Percentiles rank a stretch among this genome's conserved stretches.
These are phyloP conservation scores for Mamestra configurata DNA, from an alignment of 1,140 invertebrate genomes.

Conservation along the genomic window DNA sequence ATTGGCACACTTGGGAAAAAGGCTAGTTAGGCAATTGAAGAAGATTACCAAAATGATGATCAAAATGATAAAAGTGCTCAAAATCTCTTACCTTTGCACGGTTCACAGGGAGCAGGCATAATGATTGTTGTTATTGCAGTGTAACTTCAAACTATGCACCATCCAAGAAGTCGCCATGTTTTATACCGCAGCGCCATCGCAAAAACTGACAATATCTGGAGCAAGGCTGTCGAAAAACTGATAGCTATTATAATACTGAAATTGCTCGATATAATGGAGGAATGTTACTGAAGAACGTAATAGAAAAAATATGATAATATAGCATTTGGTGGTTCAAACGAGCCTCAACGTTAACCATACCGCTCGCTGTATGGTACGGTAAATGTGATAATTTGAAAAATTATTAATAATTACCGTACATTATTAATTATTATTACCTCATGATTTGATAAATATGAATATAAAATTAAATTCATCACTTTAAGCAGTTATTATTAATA, in stretches of 20 bases:
- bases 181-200: conserved; percentile 65
- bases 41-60: background rate
- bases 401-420: no score
- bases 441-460: no score
- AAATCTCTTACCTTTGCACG: conserved; percentile 76
- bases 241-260: conserved; percentile 52
- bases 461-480: no score
- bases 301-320: background rate
- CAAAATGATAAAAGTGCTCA: conserved; percentile 8
- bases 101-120: conserved; percentile 81
- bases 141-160: conserved; percentile 64
- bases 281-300: background rate
- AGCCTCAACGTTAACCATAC: no score
- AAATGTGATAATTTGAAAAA: no score
- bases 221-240: conserved; percentile 68
- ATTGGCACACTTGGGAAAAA: no score
- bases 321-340: background rate
- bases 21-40: no score
- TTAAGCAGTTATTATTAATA: no score
- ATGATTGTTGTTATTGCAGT: conserved; percentile 58
- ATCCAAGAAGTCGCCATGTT: conserved; percentile 55
- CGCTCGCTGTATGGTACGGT: no score
- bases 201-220: conserved; percentile 72
- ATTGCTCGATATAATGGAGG: conserved; percentile 18
- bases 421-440: no score